Base-by-base conservation (phyloP, 23 tunicate genomes). In the Ciona savignyi region DNA sequence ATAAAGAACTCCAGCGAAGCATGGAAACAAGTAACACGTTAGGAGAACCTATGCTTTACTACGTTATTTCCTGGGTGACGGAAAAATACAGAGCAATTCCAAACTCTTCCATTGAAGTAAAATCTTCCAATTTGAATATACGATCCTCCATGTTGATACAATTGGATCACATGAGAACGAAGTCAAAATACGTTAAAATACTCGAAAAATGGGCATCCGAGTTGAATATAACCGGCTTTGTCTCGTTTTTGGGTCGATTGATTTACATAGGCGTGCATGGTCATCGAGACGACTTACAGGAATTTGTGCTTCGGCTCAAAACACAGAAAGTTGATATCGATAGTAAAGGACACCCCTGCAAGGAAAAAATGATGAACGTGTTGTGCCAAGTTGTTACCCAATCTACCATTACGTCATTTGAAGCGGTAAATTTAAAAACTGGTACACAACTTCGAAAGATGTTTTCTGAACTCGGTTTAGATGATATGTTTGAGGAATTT, bases 81-180 rank as follows among this genome's bases (percentile, higher is more conserved):
- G 15, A 35, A 19, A 15, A 33, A 33, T 4, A 27, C 2, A 34
- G 62, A 19, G 67, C 70, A 28, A 70, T 29, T 42, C 4, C 66
- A 27, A 11, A n/a, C 23, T 21, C 9, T 4, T 34, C 26, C 29
- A 2, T n/a, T 56, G n/a, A n/a, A n/a, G n/a, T n/a, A n/a, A n/a
- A n/a, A n/a, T n/a, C n/a, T n/a, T n/a, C n/a, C n/a, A n/a, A n/a
- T n/a, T n/a, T n/a, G n/a, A n/a, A n/a, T n/a, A n/a, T n/a, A n/a
- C n/a, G n/a, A n/a, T 72, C 66, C 33, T 42, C 63, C 49, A 24
- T 11, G 32, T 28, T 82, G 25, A 9, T 82, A 3, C 74, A 48
- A 26, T 63, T 85, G 20, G 91, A 85, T 78, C 91, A 85, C 66
- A 85, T 85, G 91, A 33, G 91, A 25, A 65, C 68, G 23, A 78